Conservation (phyloP, 2,113 vertebrate genomes). For the Neodontobutis hainanensis region DNA sequence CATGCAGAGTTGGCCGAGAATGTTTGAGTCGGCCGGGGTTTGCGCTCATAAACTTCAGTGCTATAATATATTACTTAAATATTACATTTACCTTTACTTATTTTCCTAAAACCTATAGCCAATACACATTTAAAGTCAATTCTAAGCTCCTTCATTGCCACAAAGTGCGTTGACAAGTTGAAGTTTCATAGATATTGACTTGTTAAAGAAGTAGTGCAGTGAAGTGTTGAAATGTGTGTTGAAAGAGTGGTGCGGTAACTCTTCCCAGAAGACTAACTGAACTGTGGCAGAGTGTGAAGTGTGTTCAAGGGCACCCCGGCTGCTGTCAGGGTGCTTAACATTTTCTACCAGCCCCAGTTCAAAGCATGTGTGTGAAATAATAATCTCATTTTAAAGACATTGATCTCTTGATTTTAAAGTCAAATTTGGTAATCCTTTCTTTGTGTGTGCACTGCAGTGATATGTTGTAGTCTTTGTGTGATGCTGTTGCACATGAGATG, state of each 20-base stretch:
- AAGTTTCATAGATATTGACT: slow-evolving; percentile 28
- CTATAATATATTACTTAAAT: too few species aligned
- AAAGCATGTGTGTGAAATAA: slow-evolving; percentile 60
- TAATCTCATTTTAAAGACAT: slow-evolving; percentile 58
- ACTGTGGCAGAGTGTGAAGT: slow-evolving; percentile 51
- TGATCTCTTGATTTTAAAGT: slow-evolving; percentile 64
- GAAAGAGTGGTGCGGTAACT: slow-evolving; percentile 26
- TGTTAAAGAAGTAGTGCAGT: slow-evolving; percentile 14
- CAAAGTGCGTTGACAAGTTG: neutral
- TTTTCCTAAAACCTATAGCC: too few species aligned
- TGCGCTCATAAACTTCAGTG: too few species aligned
- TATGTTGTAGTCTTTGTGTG: neutral
- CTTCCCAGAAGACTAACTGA: slow-evolving; percentile 48
- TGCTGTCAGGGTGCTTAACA: slow-evolving; percentile 52
- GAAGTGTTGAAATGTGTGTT: slow-evolving; percentile 25
- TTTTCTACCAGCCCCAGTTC: slow-evolving; percentile 40
- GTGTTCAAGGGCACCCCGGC: slow-evolving; percentile 67
- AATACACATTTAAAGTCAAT: neutral
- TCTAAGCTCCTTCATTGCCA: slow-evolving; percentile 17
- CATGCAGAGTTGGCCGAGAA: too few species aligned
- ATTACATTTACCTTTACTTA: too few species aligned
- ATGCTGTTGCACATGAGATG: neutral
- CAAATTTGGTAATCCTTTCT: slow-evolving; percentile 34
- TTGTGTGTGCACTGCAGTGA: neutral
- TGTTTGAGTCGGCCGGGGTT: too few species aligned